Conservation (phyloP, 2,797 vertebrate species). For the Pristis pectinata region DNA sequence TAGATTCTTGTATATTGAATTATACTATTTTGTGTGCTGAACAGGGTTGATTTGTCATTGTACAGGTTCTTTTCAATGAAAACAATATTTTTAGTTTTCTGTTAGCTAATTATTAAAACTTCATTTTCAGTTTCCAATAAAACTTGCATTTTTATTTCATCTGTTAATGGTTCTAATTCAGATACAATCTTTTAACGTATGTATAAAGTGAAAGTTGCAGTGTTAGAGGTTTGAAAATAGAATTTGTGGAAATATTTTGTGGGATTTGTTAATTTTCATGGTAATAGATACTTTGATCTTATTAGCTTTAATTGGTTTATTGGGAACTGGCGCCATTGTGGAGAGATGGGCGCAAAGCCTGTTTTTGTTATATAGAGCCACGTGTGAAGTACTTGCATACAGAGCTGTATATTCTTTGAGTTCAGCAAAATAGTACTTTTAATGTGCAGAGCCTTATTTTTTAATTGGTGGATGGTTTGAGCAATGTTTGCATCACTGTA, state of each 20-base stretch:
- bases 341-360: not conserved
- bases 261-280: not conserved
- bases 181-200: no score
- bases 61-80: not conserved
- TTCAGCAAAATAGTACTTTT: not conserved
- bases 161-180: not conserved
- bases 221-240: not conserved
- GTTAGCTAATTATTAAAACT: not conserved
- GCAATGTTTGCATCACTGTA: no score
- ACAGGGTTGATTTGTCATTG: not conserved
- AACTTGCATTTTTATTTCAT: not conserved
- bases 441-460: not conserved
- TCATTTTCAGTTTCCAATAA: not conserved
- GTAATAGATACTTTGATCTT: not conserved
- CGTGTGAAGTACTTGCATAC: not conserved
- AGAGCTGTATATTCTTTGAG: not conserved
- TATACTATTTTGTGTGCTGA: no score
- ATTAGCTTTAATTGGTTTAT: not conserved
- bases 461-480: not conserved
- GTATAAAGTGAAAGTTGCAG: no score
- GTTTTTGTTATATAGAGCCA: not conserved
- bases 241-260: not conserved
- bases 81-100: not conserved
- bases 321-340: not conserved
- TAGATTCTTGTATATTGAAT: not conserved